Evolutionary conservation across 1,140 invertebrate species (phyloP).

Genomic region (Cardiocondyla obscurior): DNA sequence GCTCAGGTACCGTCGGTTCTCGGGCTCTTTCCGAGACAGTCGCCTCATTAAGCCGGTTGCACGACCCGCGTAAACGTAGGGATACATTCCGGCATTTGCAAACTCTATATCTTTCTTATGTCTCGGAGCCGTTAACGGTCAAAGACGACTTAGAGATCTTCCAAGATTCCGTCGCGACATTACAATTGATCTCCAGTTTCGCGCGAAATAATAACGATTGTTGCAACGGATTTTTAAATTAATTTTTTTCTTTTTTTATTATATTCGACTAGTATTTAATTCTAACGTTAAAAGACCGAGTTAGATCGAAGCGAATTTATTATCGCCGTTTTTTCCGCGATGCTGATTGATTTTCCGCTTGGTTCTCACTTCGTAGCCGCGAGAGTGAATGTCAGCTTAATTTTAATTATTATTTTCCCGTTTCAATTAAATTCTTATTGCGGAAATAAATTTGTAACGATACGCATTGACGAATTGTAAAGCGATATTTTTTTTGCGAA

Average conservation of each 20-base stretch:
- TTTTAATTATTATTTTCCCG: no score
- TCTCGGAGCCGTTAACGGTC: background rate
- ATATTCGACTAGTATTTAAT: background rate
- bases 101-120: background rate
- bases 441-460: no score
- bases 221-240: background rate
- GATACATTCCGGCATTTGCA: slow-evolving; percentile 27
- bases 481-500: no score
- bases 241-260: background rate
- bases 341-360: no score
- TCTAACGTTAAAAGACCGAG: no score
- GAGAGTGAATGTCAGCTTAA: no score
- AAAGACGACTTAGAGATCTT: background rate
- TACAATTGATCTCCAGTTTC: background rate
- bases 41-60: slow-evolving; percentile 60
- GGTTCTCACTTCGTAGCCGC: no score
- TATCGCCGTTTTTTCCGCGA: no score
- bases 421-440: no score
- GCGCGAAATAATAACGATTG: background rate
- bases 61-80: slow-evolving; percentile 6
- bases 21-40: slow-evolving; percentile 37
- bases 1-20: slow-evolving; percentile 3
- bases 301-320: no score
- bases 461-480: no score
- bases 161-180: background rate